A percentile compares a stretch with the other conserved stretches of the same genome.
These are phyloP conservation scores for Drosophila kikkawai DNA, from an alignment of 1,140 invertebrate genomes.

Conservation along the genomic window DNA sequence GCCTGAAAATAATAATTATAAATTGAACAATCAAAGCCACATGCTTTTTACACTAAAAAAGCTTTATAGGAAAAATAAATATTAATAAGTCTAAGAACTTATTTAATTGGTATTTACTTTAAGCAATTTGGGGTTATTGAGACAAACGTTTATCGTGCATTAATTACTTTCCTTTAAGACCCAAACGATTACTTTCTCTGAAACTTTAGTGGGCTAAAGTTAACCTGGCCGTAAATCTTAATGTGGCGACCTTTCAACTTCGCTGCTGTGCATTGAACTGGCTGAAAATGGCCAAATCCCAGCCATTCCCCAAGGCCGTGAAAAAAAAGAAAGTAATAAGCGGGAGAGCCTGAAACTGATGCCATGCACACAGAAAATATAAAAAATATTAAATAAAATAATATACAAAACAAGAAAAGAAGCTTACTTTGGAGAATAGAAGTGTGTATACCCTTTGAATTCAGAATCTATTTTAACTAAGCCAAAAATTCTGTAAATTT, in stretches of 20 bases:
- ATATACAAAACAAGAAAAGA: not conserved
- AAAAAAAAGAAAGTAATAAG: conserved; percentile 32
- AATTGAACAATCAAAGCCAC: not conserved
- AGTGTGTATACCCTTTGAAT: not conserved
- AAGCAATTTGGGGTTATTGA: not conserved
- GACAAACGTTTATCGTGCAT: conserved; percentile 23
- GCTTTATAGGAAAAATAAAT: not conserved
- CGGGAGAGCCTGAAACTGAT: conserved; percentile 40
- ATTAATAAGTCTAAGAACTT: too few species aligned
- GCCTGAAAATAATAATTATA: not conserved
- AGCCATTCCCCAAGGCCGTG: conserved; percentile 21
- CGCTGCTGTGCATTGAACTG: conserved; percentile 65
- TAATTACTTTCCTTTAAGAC: conserved; percentile 19
- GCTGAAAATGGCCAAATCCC: conserved; percentile 20
- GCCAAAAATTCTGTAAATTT: too few species aligned
- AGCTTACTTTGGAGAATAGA: not conserved
- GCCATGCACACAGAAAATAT: conserved; percentile 4
- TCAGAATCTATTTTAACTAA: too few species aligned
- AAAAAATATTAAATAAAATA: not conserved
- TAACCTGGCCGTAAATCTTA: conserved; percentile 31
- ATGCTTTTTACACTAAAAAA: not conserved
- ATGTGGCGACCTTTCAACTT: conserved; percentile 33
- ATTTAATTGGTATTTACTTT: not conserved
- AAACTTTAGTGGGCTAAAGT: conserved; percentile 23
- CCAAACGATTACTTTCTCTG: not conserved